phyloP scores from a whole-genome alignment of 2,113 vertebrate species.

The Enhydra lutris region DNA sequence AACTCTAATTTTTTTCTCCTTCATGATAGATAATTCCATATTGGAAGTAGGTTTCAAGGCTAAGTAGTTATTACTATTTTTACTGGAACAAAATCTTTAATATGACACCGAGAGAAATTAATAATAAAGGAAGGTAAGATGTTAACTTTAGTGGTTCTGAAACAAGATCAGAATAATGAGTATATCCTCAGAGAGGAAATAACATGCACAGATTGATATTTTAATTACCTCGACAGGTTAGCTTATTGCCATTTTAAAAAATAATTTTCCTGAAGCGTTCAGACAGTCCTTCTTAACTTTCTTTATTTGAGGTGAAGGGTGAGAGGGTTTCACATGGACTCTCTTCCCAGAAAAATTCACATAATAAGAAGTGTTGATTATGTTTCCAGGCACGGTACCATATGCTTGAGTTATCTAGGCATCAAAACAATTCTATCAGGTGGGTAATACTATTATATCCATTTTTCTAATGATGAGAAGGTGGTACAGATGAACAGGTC shows the following conservation, averaged over 20 bases:
- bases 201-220: not conserved
- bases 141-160: slow-evolving; percentile 32
- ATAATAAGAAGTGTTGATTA: not conserved
- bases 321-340: not conserved
- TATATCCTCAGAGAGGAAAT: slow-evolving; percentile 37
- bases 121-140: slow-evolving; percentile 51
- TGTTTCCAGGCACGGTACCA: not conserved
- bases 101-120: slow-evolving; percentile 41
- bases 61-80: slow-evolving; percentile 46
- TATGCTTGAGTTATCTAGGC: not conserved
- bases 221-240: slow-evolving; percentile 41
- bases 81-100: slow-evolving; percentile 51
- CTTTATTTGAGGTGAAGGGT: not conserved
- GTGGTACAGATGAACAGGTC: not conserved
- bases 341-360: not conserved
- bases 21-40: slow-evolving; percentile 27
- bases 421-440: not conserved
- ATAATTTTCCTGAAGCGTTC: slow-evolving; percentile 12
- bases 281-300: not conserved
- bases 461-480: not conserved
- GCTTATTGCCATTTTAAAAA: slow-evolving; percentile 26
- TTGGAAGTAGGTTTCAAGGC: slow-evolving; percentile 39
- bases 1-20: not conserved
- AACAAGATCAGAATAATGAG: slow-evolving; percentile 44
- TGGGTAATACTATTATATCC: not conserved